Evolutionary conservation across 2,113 vertebrate species (phyloP), one percentile per base, ranked within the genome.

Genomic region (Oreotrochilus melanogaster): DNA sequence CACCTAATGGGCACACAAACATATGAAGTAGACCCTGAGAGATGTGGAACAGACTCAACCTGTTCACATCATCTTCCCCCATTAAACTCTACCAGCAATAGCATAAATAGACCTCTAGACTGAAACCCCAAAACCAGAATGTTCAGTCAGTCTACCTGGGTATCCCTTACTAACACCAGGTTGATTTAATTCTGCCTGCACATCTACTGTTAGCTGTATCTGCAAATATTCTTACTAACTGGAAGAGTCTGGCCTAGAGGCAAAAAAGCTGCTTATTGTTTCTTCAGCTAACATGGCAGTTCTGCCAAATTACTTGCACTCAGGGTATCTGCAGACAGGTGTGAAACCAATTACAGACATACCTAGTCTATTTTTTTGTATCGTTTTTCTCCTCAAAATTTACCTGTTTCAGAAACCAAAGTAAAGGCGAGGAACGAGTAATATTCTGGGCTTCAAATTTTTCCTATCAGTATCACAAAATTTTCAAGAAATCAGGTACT

Each of bases 311-410:
- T 35, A 66, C 60, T 80, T 73, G 67, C 60, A 43, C 42, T 28
- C 56, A 60, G 30, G 19, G 35, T 64, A 92, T 74, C 74, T 80
- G 79, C 43, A 81, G 69, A 91, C 37, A 86, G 64, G 67, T 76
- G 67, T 93, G 85, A 94, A 94, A 76, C 74, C 67, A 95, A 86
- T 86, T 93, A 80, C 24, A 93, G 82, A 85, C 37, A 69, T 48
- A 66, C 18, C 28, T 72, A 22, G 28, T 66, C 58, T 93, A 76
- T 76, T 89, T 89, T 89, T 89, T 82, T 79, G 31, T 12, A 54
- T 51, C 33, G 39, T 89, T 86, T 86, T 57, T 70, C 37, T 83
- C 56, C n/a, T 89, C 54, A 89, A 72, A 88, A 66, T 70, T 25
- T 54, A 81, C 31, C 18, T 33, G 33, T 54, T 94, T 91, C 58